Evolutionary conservation across 1,140 invertebrate genomes (phyloP), one percentile per base, ranked within the genome.

Genomic region (Saccostrea glomerata): DNA sequence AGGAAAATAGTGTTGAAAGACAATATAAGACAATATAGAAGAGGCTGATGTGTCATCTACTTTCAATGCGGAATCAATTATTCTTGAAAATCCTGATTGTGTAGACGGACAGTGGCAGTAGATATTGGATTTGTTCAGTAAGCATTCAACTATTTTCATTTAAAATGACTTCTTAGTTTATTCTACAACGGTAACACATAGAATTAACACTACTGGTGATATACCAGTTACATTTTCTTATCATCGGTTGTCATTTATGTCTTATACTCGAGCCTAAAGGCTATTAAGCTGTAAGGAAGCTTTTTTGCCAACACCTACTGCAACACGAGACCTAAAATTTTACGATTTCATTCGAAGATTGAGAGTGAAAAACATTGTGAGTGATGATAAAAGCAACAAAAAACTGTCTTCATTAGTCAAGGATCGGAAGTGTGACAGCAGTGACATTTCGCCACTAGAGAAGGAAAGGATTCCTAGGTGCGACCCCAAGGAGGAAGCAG

Each of bases 1-100:
- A 55, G 47, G 85, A 86, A 86, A 66, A 60, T 86, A 54, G 85
- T 86, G 40, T 73, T 47, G 5, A 36, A n/a, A n/a, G n/a, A n/a
- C n/a, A 36, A 36, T 36, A 36, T 36, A 86, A 40, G 4, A 15
- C 13, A 66, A 86, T 17, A n/a, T 86, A 54, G n/a, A 25, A 63
- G 60, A 63, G 1, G 73, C 17, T 55, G 66, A 54, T 11, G 20
- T 20, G 7, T 23, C 23, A 20, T 6, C 56, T 85, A 63, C 54
- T 13, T 7, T 70, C 13, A 40, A 77, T 23, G 4, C 66, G n/a
- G 20, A 36, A 11, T 3, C 13, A 5, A 25, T 70, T 15, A 54
- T 86, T 54, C 40, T 56, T 9, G 30, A 86, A 15, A 66, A 77
- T 20, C 47, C 30, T n/a, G 17, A 86, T 2, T 73, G 6, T 77